Conservation (phyloP, 2,888 invertebrate genomes). For the Brachyopa scutellaris region DNA sequence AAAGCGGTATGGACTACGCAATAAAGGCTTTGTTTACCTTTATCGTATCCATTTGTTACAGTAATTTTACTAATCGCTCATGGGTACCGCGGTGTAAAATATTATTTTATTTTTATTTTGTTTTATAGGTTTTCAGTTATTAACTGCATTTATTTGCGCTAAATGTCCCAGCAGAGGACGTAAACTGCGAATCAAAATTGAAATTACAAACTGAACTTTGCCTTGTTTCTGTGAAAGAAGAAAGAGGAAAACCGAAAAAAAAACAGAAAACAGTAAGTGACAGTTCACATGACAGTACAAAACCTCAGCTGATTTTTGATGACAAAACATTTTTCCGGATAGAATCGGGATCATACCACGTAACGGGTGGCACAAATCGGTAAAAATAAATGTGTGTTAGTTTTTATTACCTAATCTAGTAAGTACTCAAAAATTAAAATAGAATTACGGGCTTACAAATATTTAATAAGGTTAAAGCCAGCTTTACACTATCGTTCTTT, state of each 20-base stretch:
- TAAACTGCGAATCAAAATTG: not conserved
- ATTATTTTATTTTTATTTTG: not conserved
- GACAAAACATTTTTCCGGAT: conserved; percentile 49
- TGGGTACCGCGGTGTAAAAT: not conserved
- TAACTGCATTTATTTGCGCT: conserved; percentile 29
- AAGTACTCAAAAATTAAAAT: no score
- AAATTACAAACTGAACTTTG: conserved; percentile 54
- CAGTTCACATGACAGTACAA: conserved; percentile 20
- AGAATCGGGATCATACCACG: no score
- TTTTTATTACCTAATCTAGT: no score
- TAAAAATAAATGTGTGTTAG: no score
- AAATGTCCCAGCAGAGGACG: conserved; percentile 21
- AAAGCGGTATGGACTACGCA: conserved; percentile 35
- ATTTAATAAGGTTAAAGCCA: no score
- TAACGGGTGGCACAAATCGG: no score
- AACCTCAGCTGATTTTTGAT: conserved; percentile 60
- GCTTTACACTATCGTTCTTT: no score
- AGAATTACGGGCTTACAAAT: no score
- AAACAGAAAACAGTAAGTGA: conserved; percentile 3
- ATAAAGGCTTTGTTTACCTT: conserved; percentile 65
- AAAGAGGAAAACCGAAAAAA: conserved; percentile 33
- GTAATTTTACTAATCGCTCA: no score
- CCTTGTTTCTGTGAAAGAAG: conserved; percentile 14
- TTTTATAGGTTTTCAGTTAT: conserved; percentile 3
- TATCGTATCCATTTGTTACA: conserved; percentile 65